These are phyloP conservation scores for Amniataba percoides DNA, from an alignment of 2,797 vertebrate species.

Conservation along the genomic window DNA sequence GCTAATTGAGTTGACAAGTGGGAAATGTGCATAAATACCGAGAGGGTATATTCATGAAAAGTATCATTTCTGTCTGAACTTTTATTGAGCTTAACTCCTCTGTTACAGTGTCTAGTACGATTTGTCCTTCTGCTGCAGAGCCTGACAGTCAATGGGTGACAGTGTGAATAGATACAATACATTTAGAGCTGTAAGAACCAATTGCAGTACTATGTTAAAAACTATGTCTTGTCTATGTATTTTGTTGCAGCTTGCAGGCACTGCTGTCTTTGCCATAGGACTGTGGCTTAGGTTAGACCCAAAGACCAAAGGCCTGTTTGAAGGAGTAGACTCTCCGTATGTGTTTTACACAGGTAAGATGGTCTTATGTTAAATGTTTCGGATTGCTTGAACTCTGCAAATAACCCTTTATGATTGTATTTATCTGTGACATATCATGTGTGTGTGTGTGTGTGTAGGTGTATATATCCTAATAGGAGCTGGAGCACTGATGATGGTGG, in stretches of 20 bases:
- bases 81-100: background rate
- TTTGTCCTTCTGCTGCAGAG: background rate
- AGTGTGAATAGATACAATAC: background rate
- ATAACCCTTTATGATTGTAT: background rate
- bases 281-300: conserved; percentile 96
- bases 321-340: conserved; percentile 84
- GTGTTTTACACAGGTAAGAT: conserved; percentile 92
- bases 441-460: conserved; percentile 80
- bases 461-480: conserved; percentile 95
- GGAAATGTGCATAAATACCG: conserved; percentile 2
- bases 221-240: background rate
- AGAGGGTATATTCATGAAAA: background rate
- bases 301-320: conserved; percentile 92
- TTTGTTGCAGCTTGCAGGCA: conserved; percentile 91
- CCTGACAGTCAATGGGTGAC: background rate
- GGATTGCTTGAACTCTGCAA: background rate
- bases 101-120: background rate
- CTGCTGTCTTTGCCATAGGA: conserved; percentile 92
- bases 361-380: background rate
- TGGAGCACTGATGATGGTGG: conserved; percentile 97
- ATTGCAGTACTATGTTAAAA: conserved; percentile 6
- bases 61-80: background rate
- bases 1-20: background rate
- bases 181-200: background rate
- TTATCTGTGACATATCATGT: background rate